Evolutionary conservation across 2,113 vertebrate genomes (phyloP), one percentile per base, ranked within the genome.

Genomic region (Oncorhynchus clarkii): DNA sequence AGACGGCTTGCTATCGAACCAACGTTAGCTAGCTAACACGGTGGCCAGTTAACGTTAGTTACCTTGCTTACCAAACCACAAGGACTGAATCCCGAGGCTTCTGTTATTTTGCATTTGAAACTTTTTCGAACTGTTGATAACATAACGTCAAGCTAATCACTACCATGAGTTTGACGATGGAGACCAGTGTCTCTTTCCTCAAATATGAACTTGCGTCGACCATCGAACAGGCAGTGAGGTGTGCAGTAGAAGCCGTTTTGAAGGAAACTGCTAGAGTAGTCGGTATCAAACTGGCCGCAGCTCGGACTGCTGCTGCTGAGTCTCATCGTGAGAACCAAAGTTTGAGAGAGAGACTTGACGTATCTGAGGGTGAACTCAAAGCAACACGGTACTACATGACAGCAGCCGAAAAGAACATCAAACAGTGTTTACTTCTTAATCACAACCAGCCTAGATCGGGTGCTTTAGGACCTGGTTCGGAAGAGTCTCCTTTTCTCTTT

Each of bases 351-450:
- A 49, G 88, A 11, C 81, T 89, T 18, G 86, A 89, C 27, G 72
- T 80, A 24, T 84, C 86, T 1, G 86, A 89, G 80, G 71, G 84
- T 67, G 88, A 89, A 64, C 78, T 89, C 2, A 86, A 86, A 70
- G 88, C 88, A 4, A 81, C 87, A 22, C 82, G 88, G 4, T 87
- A 85, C 72, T 89, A 89, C 78, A 82, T 89, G 79, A 76, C 82
- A 14, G 86, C 86, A 18, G 88, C 88, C 4, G 87, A 89, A 73
- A 89, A 86, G 26, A 89, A 89, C 70, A 89, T 89, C 0, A 83
- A 87, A 72, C 87, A 89, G 67, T 89, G 87, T 71, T 51, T 89
- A 66, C 81, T 84, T 39, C 72, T 87, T 1, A 84, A 87, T 72
- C 78, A 70, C 22, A 85, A 59, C 60, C 80, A 72, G 66, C 29